Base-by-base conservation (phyloP, 2,888 invertebrate genomes). In the Lycia hirtaria region DNA sequence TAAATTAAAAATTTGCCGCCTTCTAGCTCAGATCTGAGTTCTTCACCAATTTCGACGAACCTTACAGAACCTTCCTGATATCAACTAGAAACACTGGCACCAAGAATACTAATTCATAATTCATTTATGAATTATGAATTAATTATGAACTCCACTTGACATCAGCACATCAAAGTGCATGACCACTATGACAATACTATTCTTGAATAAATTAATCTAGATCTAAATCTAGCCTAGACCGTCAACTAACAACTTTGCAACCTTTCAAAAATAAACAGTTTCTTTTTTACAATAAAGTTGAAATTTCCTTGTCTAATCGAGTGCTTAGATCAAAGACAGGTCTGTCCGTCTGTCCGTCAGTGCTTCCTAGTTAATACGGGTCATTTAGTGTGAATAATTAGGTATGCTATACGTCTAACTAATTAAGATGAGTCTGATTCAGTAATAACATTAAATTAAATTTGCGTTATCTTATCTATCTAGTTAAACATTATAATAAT, bases 321-420 rank as follows among this genome's bases (percentile, higher is more conserved):
- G 15, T 9, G 19, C 7, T 28, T 17, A 55, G 41, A 55, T 55
- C 55, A 56, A 56, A 56, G 49, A 41, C 41, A 26, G 24, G 38
- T 28, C 26, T 43, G 56, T 41, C 22, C 10, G 54, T 22, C 22
- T 37, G 49, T 56, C 56, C 22, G 19, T 56, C 56, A 49, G 37
- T 37, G 37, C 32, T 56, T 56, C 37, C 49, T 56, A 44, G 49
- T 56, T 56, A 56, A 12, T 37, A 49, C 49, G 56, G 56, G 30
- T 22, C 56, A 19, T 49, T 49, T 49, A 49, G 4, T 49, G 48
- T 56, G 49, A 49, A 37, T 56, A 49, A 49, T 56, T 56, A 49
- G 49, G 45, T 44, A 44, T 43, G 33, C 26, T 3, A n/a, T 38
- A 38, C 26, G 30, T 45, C 45, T 50, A 28, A 43, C 44, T 56